These are phyloP conservation scores for Rallus limicola DNA, from an alignment of 2,113 vertebrate species.

Conservation along the genomic window DNA sequence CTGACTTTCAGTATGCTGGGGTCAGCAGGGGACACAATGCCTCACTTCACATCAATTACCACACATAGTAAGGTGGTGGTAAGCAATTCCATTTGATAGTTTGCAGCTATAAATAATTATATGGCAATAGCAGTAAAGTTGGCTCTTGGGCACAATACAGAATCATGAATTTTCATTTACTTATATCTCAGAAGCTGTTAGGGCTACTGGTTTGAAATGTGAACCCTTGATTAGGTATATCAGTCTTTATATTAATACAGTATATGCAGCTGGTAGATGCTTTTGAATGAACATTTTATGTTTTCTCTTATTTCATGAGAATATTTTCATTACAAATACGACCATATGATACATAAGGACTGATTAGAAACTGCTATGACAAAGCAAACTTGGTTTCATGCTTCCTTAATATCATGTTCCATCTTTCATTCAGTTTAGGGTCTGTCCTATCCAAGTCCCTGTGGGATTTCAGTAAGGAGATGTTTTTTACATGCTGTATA, in stretches of 20 bases:
- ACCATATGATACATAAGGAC: neutral
- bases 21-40: conserved; percentile 81
- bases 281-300: neutral
- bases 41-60: conserved; percentile 94
- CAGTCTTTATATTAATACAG: neutral
- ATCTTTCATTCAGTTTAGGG: neutral
- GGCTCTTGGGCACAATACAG: conserved; percentile 75
- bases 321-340: neutral
- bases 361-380: neutral
- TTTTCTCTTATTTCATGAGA: neutral
- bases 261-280: neutral
- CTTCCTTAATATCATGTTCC: neutral
- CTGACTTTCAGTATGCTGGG: conserved; percentile 83
- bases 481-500: neutral
- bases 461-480: neutral
- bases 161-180: conserved; percentile 77
- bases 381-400: neutral
- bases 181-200: conserved; percentile 68
- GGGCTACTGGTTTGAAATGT: conserved; percentile 40
- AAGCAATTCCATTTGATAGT: conserved; percentile 81
- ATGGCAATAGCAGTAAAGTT: conserved; percentile 72
- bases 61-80: conserved; percentile 84
- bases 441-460: neutral
- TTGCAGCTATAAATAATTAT: conserved; percentile 88
- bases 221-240: conserved; percentile 37